These are phyloP conservation scores for Drosophila peninsularis DNA, from an alignment of 2,888 invertebrate genomes.

Conservation along the genomic window DNA sequence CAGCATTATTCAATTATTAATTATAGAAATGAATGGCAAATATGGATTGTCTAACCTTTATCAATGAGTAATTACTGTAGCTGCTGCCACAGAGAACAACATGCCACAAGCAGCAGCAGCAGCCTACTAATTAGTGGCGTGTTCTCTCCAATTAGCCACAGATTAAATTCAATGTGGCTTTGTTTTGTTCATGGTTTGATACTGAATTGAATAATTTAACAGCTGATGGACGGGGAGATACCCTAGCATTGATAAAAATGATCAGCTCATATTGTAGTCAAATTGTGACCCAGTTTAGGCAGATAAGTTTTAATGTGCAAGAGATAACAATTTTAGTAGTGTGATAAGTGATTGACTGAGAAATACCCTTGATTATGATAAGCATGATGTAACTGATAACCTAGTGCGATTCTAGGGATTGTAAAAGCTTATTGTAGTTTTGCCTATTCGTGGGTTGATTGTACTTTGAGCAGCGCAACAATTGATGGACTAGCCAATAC, in stretches of 20 bases:
- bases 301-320: too few species aligned
- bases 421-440: too few species aligned
- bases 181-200: neutral
- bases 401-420: too few species aligned
- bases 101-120: constrained; percentile 20
- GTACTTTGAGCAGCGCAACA: neutral
- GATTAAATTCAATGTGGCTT: constrained; percentile 50
- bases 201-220: constrained; percentile 11
- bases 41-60: constrained; percentile 19
- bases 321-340: too few species aligned
- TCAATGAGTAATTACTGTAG: constrained; percentile 33
- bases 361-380: too few species aligned
- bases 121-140: constrained; percentile 55
- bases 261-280: neutral
- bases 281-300: too few species aligned
- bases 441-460: too few species aligned
- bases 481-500: neutral
- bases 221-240: neutral
- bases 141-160: constrained; percentile 57
- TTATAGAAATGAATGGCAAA: constrained; percentile 23
- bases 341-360: too few species aligned
- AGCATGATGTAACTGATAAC: too few species aligned
- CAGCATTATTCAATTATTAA: constrained; percentile 65
- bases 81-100: constrained; percentile 28
- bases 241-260: too few species aligned